phyloP scores from a whole-genome alignment of 2,888 invertebrate genomes.

The Cistogaster globosa region DNA sequence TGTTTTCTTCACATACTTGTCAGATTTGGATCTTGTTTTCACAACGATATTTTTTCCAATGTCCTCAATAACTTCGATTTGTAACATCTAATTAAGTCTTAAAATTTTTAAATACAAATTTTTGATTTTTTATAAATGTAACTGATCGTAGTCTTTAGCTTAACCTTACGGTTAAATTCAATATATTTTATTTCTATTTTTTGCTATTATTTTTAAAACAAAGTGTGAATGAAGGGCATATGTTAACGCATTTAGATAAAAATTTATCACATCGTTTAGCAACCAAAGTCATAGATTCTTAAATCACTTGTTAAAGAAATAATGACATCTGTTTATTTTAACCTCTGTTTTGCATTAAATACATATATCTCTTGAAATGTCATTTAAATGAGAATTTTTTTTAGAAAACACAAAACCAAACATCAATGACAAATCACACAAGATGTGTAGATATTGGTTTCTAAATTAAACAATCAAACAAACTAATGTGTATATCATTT shows the following conservation, averaged over 20 bases:
- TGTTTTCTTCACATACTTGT: too few species aligned
- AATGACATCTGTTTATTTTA: conserved; percentile 36
- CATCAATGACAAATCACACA: conserved; percentile 24
- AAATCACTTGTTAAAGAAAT: conserved; percentile 24
- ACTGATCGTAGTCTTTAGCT: too few species aligned
- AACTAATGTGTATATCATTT: conserved; percentile 50
- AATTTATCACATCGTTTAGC: conserved; percentile 34
- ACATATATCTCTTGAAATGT: not conserved
- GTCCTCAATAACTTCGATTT: too few species aligned
- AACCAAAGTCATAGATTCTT: not conserved
- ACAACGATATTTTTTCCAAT: too few species aligned
- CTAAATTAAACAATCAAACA: conserved; percentile 60
- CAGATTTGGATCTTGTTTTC: too few species aligned
- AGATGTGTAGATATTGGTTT: conserved; percentile 23
- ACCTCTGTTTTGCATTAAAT: conserved; percentile 4
- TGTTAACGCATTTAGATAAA: conserved; percentile 4
- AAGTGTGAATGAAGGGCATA: not conserved
- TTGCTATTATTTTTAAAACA: not conserved
- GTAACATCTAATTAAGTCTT: too few species aligned
- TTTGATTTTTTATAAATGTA: too few species aligned
- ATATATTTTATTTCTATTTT: too few species aligned
- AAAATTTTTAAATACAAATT: too few species aligned
- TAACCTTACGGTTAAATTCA: too few species aligned
- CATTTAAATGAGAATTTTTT: too few species aligned
- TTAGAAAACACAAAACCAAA: not conserved